Conservation (phyloP, 2,797 vertebrate genomes). For the Thaleichthys pacificus region DNA sequence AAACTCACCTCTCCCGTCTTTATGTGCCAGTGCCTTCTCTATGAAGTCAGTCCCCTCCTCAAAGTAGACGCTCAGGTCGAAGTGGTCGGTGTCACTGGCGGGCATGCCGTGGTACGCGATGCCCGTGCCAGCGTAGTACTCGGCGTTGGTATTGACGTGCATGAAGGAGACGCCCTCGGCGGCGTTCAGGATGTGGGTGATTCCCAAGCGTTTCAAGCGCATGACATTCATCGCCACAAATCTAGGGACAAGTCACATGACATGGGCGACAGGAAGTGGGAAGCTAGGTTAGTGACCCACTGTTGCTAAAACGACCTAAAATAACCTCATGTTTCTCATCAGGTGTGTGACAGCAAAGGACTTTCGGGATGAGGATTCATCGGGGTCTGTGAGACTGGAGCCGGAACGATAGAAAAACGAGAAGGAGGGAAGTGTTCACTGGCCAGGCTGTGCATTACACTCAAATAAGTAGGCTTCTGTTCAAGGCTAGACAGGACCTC, state of each 20-base stretch:
- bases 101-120: conserved; percentile 89
- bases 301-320: too few species aligned
- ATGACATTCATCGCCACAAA: conserved; percentile 82
- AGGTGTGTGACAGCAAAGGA: too few species aligned
- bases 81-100: conserved; percentile 91
- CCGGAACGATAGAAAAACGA: too few species aligned
- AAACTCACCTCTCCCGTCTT: conserved; percentile 79
- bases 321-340: too few species aligned
- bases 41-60: conserved; percentile 92
- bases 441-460: not conserved
- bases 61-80: conserved; percentile 90
- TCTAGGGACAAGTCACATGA: conserved; percentile 56
- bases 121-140: conserved; percentile 84
- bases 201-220: conserved; percentile 81
- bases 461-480: not conserved
- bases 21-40: conserved; percentile 82
- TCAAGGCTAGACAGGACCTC: not conserved
- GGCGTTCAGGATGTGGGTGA: conserved; percentile 91
- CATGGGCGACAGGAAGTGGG: not conserved
- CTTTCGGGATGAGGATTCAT: not conserved
- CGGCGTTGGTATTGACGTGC: conserved; percentile 91
- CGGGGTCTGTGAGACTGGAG: not conserved
- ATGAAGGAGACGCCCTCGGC: conserved; percentile 94
- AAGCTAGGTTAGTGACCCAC: not conserved
- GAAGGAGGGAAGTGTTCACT: not conserved